Conservation (phyloP, 2,888 invertebrate genomes). For the Leptopterna dolabrata region DNA sequence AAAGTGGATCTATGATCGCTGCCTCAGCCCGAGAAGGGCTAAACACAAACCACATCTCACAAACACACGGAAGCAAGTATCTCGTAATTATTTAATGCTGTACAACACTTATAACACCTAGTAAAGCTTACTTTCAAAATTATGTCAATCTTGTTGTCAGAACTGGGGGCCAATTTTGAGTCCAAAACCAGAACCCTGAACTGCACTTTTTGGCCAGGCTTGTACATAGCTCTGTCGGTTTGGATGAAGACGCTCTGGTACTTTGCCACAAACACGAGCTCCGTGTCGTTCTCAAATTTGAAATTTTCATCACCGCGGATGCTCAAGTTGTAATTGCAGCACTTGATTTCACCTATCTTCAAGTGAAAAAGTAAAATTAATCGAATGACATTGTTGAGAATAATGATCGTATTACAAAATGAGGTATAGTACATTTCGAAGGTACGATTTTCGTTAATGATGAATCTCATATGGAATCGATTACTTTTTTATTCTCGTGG, state of each 20-base stretch:
- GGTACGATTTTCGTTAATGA: too few species aligned
- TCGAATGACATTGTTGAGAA: background rate
- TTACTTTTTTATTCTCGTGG: too few species aligned
- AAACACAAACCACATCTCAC: too few species aligned
- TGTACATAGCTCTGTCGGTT: slow-evolving; percentile 92
- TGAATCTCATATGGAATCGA: too few species aligned
- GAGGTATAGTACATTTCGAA: too few species aligned
- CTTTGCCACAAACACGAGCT: slow-evolving; percentile 79
- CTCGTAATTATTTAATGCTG: too few species aligned
- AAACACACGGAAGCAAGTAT: too few species aligned
- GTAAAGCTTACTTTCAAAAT: slow-evolving; percentile 30
- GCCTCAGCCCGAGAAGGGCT: too few species aligned
- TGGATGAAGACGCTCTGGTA: slow-evolving; percentile 89
- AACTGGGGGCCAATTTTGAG: slow-evolving; percentile 78
- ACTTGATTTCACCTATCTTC: slow-evolving; percentile 66
- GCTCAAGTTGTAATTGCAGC: slow-evolving; percentile 80
- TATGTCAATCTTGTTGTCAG: background rate
- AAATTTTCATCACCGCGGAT: slow-evolving; percentile 80
- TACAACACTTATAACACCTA: too few species aligned
- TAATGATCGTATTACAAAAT: too few species aligned
- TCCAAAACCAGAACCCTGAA: slow-evolving; percentile 84
- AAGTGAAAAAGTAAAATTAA: background rate
- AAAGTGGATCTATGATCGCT: too few species aligned
- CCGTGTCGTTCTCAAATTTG: slow-evolving; percentile 78
- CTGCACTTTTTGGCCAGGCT: slow-evolving; percentile 84